Evolutionary conservation across 1,140 invertebrate species (phyloP).

Genomic region (Cyclargus thomasi): DNA sequence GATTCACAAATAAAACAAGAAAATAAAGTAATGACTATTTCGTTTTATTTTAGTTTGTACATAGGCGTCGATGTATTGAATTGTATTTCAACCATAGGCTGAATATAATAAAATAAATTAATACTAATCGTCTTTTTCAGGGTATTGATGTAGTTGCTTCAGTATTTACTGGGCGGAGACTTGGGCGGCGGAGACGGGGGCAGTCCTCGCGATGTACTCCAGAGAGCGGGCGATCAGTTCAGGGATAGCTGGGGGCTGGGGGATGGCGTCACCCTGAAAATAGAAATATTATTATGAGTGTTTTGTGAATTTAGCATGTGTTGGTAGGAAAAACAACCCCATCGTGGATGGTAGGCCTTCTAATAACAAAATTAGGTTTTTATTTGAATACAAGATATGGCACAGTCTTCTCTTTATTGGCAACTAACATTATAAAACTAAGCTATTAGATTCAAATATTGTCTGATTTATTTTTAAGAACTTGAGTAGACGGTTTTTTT

Average conservation of each 20-base stretch:
- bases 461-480: too few species aligned
- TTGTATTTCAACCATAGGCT: conserved; percentile 26
- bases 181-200: conserved; percentile 20
- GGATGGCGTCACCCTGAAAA: conserved; percentile 66
- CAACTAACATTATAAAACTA: too few species aligned
- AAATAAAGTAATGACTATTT: conserved; percentile 21
- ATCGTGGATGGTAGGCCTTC: too few species aligned
- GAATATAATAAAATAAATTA: conserved; percentile 29
- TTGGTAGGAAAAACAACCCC: too few species aligned
- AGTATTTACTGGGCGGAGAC: conserved; percentile 21
- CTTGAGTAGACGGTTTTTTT: too few species aligned
- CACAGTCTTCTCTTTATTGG: too few species aligned
- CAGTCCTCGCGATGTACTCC: conserved; percentile 49
- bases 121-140: conserved; percentile 27
- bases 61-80: conserved; percentile 24
- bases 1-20: neutral
- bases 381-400: too few species aligned
- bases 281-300: neutral
- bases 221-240: conserved; percentile 64
- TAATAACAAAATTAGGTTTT: too few species aligned
- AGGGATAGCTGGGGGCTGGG: conserved; percentile 68
- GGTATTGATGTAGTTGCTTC: neutral
- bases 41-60: conserved; percentile 26
- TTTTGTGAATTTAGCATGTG: too few species aligned
- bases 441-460: too few species aligned